Evolutionary conservation across 2,797 vertebrate species (phyloP).

Genomic region (Helostoma temminkii): DNA sequence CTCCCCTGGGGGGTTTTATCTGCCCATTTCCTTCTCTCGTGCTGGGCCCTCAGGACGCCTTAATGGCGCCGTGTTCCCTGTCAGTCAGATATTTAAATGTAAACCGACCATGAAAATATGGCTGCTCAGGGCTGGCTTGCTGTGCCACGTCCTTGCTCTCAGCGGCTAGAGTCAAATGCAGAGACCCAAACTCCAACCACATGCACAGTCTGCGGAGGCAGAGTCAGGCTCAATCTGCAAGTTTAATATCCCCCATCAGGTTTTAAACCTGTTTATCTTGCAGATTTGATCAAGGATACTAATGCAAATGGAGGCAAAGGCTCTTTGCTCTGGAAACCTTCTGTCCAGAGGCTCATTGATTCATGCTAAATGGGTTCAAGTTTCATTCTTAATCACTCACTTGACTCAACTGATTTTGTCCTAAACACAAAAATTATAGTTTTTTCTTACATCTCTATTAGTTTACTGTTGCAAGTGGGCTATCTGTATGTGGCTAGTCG

Average conservation of each 20-base stretch:
- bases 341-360: conserved; percentile 80
- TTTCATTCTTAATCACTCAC: conserved; percentile 78
- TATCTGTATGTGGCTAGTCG: conserved; percentile 38
- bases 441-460: conserved; percentile 40
- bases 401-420: conserved; percentile 71
- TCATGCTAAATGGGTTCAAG: conserved; percentile 78
- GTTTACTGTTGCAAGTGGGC: conserved; percentile 16
- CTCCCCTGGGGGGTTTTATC: conserved; percentile 80
- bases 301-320: conserved; percentile 79
- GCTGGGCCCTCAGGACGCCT: conserved; percentile 76
- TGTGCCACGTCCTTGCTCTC: conserved; percentile 81
- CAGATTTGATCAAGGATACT: conserved; percentile 84
- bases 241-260: conserved; percentile 84
- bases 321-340: conserved; percentile 71
- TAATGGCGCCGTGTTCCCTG: conserved; percentile 86
- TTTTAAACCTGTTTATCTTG: conserved; percentile 84
- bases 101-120: conserved; percentile 86
- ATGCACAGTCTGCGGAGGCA: conserved; percentile 60
- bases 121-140: conserved; percentile 79
- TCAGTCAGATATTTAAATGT: conserved; percentile 87
- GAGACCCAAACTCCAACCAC: conserved; percentile 57
- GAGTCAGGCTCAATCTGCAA: conserved; percentile 78
- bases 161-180: conserved; percentile 73
- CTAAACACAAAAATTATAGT: conserved; percentile 64
- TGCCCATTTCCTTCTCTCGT: conserved; percentile 81